Conservation (phyloP, 2,797 vertebrate species). For the Gymnothorax reevesii region DNA sequence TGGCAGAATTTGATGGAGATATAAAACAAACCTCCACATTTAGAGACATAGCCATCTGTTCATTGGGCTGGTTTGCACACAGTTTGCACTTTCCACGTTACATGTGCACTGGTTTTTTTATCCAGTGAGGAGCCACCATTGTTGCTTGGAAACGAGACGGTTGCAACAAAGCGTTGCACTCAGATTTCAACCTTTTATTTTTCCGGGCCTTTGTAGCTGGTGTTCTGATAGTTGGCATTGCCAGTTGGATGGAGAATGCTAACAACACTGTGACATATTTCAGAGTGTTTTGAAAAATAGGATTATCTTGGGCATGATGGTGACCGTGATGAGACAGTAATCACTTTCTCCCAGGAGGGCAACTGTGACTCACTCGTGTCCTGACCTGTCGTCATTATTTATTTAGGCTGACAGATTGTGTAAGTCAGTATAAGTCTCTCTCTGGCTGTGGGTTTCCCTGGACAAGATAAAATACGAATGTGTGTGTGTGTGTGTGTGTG, state of each 20-base stretch:
- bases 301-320: slow-evolving; percentile 34
- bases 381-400: slow-evolving; percentile 38
- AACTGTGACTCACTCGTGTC: slow-evolving; percentile 28
- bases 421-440: neutral
- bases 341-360: slow-evolving; percentile 31
- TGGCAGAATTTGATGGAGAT: slow-evolving; percentile 32
- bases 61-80: slow-evolving; percentile 21
- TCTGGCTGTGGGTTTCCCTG: slow-evolving; percentile 16
- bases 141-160: slow-evolving; percentile 36
- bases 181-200: slow-evolving; percentile 15
- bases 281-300: slow-evolving; percentile 34
- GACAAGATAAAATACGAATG: neutral
- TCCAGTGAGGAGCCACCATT: slow-evolving; percentile 14
- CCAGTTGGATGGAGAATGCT: slow-evolving; percentile 33
- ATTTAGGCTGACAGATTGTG: slow-evolving; percentile 25
- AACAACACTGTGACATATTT: slow-evolving; percentile 35
- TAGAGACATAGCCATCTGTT: slow-evolving; percentile 36
- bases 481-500: neutral
- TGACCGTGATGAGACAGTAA: slow-evolving; percentile 27
- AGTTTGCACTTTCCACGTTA: slow-evolving; percentile 34
- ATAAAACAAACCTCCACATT: slow-evolving; percentile 35
- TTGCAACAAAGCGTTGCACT: slow-evolving; percentile 18
- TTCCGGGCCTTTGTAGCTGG: slow-evolving; percentile 9
- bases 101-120: slow-evolving; percentile 29
- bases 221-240: slow-evolving; percentile 27